Evolutionary conservation across 2,113 vertebrate genomes (phyloP).

Genomic region (Pica pica): DNA sequence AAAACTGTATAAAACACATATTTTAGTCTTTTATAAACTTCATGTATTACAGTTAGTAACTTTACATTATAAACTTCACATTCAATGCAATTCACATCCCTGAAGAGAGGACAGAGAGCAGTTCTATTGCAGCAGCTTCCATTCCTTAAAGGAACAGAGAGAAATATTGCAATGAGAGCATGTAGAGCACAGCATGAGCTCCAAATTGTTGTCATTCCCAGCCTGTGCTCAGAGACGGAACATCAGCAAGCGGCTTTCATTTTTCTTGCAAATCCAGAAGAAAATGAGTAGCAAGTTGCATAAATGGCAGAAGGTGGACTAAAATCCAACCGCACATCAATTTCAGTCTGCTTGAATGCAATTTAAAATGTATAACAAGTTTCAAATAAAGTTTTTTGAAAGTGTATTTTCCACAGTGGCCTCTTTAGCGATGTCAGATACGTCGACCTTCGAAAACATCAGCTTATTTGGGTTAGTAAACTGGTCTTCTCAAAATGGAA

Average conservation of each 20-base stretch:
- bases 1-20: neutral
- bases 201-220: constrained; percentile 28
- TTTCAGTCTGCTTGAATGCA: neutral
- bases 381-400: neutral
- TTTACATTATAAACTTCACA: constrained; percentile 30
- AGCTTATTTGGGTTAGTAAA: neutral
- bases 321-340: neutral
- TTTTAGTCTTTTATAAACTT: constrained; percentile 30
- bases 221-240: neutral
- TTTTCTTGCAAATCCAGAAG: neutral
- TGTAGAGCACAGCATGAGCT: neutral
- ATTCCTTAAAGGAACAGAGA: neutral
- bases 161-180: neutral
- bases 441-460: neutral
- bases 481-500: constrained; percentile 9
- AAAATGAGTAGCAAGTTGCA: neutral
- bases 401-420: neutral
- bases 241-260: neutral
- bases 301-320: neutral
- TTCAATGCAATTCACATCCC: constrained; percentile 16
- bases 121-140: constrained; percentile 3
- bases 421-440: neutral
- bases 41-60: neutral
- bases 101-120: neutral
- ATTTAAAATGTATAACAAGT: neutral